A percentile compares a stretch with the other conserved stretches of the same genome.
Evolutionary conservation across 2,113 vertebrate genomes (phyloP).

Genomic region (Myrmecobius fasciatus): DNA sequence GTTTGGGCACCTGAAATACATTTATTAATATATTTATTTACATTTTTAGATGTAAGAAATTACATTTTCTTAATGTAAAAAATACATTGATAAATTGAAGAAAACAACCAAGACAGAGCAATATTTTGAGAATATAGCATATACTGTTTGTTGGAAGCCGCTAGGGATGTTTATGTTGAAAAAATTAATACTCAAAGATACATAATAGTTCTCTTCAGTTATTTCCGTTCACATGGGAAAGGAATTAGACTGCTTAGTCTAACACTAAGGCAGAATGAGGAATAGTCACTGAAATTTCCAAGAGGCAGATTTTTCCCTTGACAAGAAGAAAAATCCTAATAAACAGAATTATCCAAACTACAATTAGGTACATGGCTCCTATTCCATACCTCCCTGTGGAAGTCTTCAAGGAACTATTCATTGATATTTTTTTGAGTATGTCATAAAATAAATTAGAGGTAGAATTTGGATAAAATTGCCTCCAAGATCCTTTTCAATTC

Average conservation of each 20-base stretch:
- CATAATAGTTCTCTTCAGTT: neutral
- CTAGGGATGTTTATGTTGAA: neutral
- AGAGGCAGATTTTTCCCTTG: neutral
- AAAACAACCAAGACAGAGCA: neutral
- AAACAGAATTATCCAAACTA: neutral
- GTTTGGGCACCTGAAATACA: neutral
- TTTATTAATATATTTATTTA: no score
- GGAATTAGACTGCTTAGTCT: neutral
- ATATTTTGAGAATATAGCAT: neutral
- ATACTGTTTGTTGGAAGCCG: neutral
- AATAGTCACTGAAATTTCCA: neutral
- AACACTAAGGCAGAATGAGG: neutral
- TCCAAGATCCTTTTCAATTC: neutral
- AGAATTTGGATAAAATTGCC: neutral
- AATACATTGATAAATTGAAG: neutral
- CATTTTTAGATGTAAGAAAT: no score
- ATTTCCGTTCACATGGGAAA: neutral
- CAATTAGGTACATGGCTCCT: neutral
- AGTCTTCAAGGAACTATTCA: neutral
- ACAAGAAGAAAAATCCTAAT: neutral
- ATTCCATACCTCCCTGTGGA: neutral
- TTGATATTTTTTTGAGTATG: neutral
- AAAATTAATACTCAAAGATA: neutral
- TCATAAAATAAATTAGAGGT: neutral
- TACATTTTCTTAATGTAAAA: neutral